Evolutionary conservation across 2,888 invertebrate genomes (phyloP).

Genomic region (Drosophila multiciliata): DNA sequence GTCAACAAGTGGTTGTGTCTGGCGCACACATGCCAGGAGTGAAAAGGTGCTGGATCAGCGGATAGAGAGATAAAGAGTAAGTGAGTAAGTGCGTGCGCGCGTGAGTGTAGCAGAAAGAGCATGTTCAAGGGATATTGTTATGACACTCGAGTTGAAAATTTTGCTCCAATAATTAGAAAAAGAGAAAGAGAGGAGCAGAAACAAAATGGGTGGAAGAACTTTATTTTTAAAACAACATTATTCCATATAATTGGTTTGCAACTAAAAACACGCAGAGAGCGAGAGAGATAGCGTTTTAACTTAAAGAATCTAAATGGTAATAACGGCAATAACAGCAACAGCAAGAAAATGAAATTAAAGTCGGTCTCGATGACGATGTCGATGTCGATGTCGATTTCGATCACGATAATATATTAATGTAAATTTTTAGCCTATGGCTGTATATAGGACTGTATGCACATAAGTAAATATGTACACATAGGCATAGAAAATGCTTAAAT

Average conservation of each 20-base stretch:
- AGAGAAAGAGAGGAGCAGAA: background rate
- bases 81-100: background rate
- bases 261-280: background rate
- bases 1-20: conserved; percentile 43
- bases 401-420: conserved; percentile 27
- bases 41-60: conserved; percentile 21
- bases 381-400: conserved; percentile 37
- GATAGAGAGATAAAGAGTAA: background rate
- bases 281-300: background rate
- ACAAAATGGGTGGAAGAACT: background rate
- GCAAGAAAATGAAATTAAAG: background rate
- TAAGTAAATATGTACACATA: background rate
- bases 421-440: conserved; percentile 34
- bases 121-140: conserved; percentile 9
- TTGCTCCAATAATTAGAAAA: background rate
- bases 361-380: conserved; percentile 25
- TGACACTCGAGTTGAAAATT: conserved; percentile 4
- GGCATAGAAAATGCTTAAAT: conserved; percentile 27
- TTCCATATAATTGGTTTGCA: background rate
- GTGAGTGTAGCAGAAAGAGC: background rate
- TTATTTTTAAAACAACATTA: background rate
- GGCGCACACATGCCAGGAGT: conserved; percentile 32
- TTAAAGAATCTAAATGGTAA: background rate
- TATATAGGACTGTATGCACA: background rate
- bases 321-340: background rate